These are phyloP conservation scores for Clivina fossor DNA, from an alignment of 2,888 invertebrate species.

Conservation along the genomic window DNA sequence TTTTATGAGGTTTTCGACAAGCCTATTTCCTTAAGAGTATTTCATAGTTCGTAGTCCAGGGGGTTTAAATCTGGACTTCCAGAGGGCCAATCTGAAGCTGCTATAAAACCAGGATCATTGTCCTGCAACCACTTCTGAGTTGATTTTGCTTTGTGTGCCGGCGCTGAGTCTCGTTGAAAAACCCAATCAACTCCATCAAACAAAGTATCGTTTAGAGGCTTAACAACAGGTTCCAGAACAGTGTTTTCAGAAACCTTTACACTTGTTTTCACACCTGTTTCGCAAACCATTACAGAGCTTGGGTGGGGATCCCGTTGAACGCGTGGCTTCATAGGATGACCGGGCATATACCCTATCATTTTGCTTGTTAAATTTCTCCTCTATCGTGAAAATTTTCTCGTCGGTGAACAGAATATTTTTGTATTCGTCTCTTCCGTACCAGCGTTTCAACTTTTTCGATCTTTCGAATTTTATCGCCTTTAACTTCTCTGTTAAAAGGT, in stretches of 20 bases:
- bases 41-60: conserved; percentile 9
- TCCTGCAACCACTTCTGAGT: conserved; percentile 36
- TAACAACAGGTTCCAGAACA: conserved; percentile 36
- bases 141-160: conserved; percentile 38
- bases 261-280: conserved; percentile 37
- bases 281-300: too few relatives aligned
- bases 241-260: conserved; percentile 36
- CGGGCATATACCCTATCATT: too few relatives aligned
- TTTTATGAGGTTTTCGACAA: conserved; percentile 3
- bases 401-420: too few relatives aligned
- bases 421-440: too few relatives aligned
- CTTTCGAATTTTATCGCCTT: too few relatives aligned
- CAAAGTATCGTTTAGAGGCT: conserved; percentile 33
- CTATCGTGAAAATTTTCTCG: too few relatives aligned
- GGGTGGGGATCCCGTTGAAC: too few relatives aligned
- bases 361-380: too few relatives aligned
- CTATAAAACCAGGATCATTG: conserved; percentile 37
- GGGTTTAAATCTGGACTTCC: conserved; percentile 12
- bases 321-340: too few relatives aligned
- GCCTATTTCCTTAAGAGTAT: conserved; percentile 8
- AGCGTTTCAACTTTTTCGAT: too few relatives aligned
- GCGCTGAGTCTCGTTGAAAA: conserved; percentile 39
- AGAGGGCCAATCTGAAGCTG: conserved; percentile 31
- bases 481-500: too few relatives aligned
- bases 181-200: conserved; percentile 31